These are phyloP conservation scores for Nibea albiflora DNA, from an alignment of 2,113 vertebrate species.

Conservation along the genomic window DNA sequence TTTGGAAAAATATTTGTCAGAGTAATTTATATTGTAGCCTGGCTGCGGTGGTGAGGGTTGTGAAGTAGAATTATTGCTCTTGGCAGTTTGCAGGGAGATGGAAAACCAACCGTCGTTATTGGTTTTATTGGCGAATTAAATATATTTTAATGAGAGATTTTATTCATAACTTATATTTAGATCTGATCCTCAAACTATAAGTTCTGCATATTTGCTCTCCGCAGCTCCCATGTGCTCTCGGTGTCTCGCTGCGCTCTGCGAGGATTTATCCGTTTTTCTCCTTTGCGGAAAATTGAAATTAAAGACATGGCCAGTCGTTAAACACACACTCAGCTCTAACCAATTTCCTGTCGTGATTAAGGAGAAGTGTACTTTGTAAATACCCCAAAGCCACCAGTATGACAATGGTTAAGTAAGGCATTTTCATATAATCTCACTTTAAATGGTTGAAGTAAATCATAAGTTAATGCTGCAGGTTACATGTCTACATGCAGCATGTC, in stretches of 20 bases:
- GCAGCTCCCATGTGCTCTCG: slow-evolving; percentile 34
- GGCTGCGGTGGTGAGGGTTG: slow-evolving; percentile 62
- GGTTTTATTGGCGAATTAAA: slow-evolving; percentile 78
- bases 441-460: slow-evolving; percentile 9
- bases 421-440: slow-evolving; percentile 34
- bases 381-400: slow-evolving; percentile 33
- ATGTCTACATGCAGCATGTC: neutral
- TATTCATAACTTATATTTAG: slow-evolving; percentile 78
- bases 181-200: slow-evolving; percentile 68
- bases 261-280: slow-evolving; percentile 28
- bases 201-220: slow-evolving; percentile 52
- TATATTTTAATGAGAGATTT: slow-evolving; percentile 77
- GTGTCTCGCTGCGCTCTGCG: neutral
- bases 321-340: slow-evolving; percentile 28
- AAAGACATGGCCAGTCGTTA: slow-evolving; percentile 42
- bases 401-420: slow-evolving; percentile 15
- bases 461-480: neutral
- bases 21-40: slow-evolving; percentile 77
- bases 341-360: slow-evolving; percentile 59
- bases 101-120: slow-evolving; percentile 76
- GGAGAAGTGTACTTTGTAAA: slow-evolving; percentile 40
- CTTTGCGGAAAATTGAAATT: slow-evolving; percentile 58
- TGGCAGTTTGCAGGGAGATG: slow-evolving; percentile 71
- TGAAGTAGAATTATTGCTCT: slow-evolving; percentile 75
- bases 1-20: slow-evolving; percentile 80